phyloP scores from a whole-genome alignment of 2,113 vertebrate genomes.

The Istiophorus platypterus region DNA sequence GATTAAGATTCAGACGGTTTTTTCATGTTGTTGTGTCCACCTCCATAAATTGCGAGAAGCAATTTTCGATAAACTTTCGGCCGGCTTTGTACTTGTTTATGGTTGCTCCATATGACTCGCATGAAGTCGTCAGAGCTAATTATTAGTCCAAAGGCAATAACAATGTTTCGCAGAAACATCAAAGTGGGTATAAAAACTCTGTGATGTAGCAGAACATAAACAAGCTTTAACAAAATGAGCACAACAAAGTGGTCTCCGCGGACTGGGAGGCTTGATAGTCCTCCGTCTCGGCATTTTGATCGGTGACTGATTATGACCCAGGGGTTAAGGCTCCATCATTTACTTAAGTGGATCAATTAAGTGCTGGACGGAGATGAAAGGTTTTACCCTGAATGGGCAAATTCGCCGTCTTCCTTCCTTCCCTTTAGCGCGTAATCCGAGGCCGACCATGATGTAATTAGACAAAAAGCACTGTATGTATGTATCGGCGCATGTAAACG shows the following conservation, averaged over 20 bases:
- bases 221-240: conserved; percentile 56
- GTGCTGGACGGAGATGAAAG: conserved; percentile 51
- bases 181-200: conserved; percentile 67
- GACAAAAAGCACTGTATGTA: background rate
- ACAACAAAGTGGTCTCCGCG: conserved; percentile 65
- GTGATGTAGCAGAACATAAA: conserved; percentile 63
- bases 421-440: conserved; percentile 1
- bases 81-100: conserved; percentile 72
- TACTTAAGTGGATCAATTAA: conserved; percentile 60
- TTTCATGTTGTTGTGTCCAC: conserved; percentile 56
- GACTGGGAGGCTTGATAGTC: conserved; percentile 62
- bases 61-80: conserved; percentile 63
- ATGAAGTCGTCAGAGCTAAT: conserved; percentile 69
- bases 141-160: conserved; percentile 76
- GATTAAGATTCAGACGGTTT: conserved; percentile 22
- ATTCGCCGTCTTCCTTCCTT: conserved; percentile 28
- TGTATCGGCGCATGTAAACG: background rate
- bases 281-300: conserved; percentile 63
- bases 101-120: conserved; percentile 56
- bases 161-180: conserved; percentile 70
- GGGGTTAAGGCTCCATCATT: conserved; percentile 30
- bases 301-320: conserved; percentile 49
- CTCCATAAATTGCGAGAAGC: conserved; percentile 44
- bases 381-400: conserved; percentile 20
- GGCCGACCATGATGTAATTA: conserved; percentile 24